A percentile compares a stretch with the other conserved stretches of the same genome.
phyloP scores from a whole-genome alignment of 2,113 vertebrate species.

The Ammodytes marinus region DNA sequence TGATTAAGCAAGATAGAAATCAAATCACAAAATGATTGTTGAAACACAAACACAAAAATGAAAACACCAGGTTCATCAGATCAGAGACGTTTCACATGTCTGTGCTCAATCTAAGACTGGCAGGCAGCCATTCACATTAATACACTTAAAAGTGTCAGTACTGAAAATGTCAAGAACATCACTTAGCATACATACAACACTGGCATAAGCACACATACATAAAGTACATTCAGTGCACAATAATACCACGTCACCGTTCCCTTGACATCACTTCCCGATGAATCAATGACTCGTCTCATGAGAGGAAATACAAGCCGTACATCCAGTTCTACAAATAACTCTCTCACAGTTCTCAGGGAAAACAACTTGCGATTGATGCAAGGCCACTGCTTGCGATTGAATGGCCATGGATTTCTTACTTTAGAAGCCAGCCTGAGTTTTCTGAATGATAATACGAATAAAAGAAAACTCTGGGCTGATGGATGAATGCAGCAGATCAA shows the following conservation, averaged over 20 bases:
- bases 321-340: constrained; percentile 32
- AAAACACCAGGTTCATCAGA: too few relatives aligned
- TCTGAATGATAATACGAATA: constrained; percentile 12
- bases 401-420: constrained; percentile 34
- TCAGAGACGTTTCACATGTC: not conserved
- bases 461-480: constrained; percentile 26
- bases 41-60: too few relatives aligned
- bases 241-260: not conserved
- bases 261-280: constrained; percentile 4
- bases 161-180: not conserved
- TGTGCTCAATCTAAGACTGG: not conserved
- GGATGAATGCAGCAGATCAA: constrained; percentile 13
- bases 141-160: not conserved
- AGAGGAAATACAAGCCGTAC: constrained; percentile 19
- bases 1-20: too few relatives aligned
- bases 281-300: constrained; percentile 38
- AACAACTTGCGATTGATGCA: constrained; percentile 13
- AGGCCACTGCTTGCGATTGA: constrained; percentile 21
- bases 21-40: too few relatives aligned
- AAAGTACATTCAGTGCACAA: constrained; percentile 1
- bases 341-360: constrained; percentile 8
- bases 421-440: constrained; percentile 24
- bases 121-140: not conserved
- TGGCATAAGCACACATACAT: not conserved
- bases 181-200: not conserved